Percentiles rank a stretch among this genome's conserved stretches.
These are phyloP conservation scores for Ovis canadensis DNA, from an alignment of 2,113 vertebrate genomes.

Conservation along the genomic window DNA sequence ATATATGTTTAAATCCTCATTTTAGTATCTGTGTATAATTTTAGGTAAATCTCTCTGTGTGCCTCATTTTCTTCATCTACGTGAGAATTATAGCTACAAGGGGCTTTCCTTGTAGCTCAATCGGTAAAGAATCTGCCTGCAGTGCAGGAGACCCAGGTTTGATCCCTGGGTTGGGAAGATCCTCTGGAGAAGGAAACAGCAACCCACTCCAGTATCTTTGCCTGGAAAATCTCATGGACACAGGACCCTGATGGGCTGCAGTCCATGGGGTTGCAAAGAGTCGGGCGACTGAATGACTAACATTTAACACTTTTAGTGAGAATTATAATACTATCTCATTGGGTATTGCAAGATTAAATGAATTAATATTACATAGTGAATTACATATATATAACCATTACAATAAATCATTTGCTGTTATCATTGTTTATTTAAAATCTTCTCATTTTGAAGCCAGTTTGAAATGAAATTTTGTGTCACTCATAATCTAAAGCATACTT, in stretches of 20 bases:
- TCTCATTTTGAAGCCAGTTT: not conserved
- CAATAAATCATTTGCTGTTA: not conserved
- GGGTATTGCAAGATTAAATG: not conserved
- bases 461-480: not conserved
- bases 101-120: no score
- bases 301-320: not conserved
- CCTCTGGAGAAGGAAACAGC: no score
- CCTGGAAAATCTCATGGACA: no score
- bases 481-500: not conserved
- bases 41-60: not conserved
- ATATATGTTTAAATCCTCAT: not conserved
- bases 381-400: not conserved
- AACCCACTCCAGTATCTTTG: no score
- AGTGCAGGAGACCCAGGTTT: no score
- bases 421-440: not conserved
- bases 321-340: not conserved
- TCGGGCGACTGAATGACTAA: rapidly evolving
- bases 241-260: no score
- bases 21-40: not conserved
- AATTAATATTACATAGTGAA: not conserved
- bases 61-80: not conserved
- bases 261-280: no score
- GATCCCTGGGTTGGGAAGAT: no score
- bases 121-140: no score
- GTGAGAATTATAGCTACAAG: not conserved